These are phyloP conservation scores for Desmodus rotundus DNA, from an alignment of 2,113 vertebrate species.

Conservation along the genomic window DNA sequence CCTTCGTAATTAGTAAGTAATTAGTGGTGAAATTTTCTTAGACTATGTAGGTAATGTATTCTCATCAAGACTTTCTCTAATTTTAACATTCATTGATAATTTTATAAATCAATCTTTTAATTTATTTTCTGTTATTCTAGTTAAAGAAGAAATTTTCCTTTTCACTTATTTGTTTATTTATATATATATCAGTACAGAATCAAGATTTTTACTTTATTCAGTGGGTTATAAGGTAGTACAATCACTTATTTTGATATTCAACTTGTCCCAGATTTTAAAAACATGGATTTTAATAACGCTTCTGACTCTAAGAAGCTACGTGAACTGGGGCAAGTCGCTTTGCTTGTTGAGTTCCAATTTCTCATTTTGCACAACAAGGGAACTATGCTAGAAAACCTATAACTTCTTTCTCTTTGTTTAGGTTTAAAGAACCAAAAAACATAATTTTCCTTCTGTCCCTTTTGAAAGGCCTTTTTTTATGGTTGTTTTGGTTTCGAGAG, in stretches of 20 bases:
- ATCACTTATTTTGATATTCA: slow-evolving; percentile 8
- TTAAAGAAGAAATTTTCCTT: neutral
- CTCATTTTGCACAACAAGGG: neutral
- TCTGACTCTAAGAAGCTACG: neutral
- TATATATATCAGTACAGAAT: neutral
- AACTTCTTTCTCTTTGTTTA: neutral
- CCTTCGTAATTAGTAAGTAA: neutral
- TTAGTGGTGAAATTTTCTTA: neutral
- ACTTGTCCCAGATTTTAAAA: neutral
- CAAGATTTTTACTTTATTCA: neutral
- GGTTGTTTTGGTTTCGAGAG: neutral
- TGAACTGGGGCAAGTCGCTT: neutral
- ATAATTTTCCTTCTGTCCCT: neutral
- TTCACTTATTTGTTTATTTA: neutral
- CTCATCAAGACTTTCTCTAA: neutral
- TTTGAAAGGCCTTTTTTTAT: neutral
- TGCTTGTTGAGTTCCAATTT: neutral
- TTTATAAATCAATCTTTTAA: neutral
- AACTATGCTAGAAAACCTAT: neutral
- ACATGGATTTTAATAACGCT: neutral
- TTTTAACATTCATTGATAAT: neutral
- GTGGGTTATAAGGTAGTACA: neutral
- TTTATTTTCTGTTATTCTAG: neutral
- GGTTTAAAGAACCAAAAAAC: neutral
- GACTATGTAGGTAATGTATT: neutral